Evolutionary conservation across 2,113 vertebrate genomes (phyloP), one percentile per base, ranked within the genome.

Genomic region (Sisor rabdophorus): DNA sequence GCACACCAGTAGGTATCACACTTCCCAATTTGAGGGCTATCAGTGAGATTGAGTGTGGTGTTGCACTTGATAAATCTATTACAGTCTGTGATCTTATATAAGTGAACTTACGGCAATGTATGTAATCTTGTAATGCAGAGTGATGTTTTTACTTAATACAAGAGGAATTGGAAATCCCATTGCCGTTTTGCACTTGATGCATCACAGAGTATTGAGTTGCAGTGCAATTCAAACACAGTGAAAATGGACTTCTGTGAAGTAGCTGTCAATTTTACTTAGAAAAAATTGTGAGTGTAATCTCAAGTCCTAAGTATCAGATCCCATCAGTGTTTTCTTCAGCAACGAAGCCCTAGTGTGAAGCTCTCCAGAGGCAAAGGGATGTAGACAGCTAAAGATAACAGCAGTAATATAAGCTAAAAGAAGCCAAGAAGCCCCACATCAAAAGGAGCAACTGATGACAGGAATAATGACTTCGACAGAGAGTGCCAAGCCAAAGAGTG

Each of bases 391-490:
- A 11, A 54, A 86, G 88, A 88, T 91, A 89, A 88, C 87, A 84
- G 71, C 40, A 84, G 85, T 82, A 88, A 88, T 86, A 86, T 83
- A 85, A 84, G 85, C 86, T 88, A 87, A 89, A 89, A 85, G 87
- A 84, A 84, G 82, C 84, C 84, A 87, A 87, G 85, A 88, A 88
- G 82, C 69, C 75, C 87, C 86, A 91, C 88, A 91, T 92, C 90
- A 92, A 91, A 92, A 87, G 87, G 80, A 86, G 80, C 83, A 84
- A 90, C 88, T 91, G 89, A 92, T 91, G 90, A 91, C 90, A 91
- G 88, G 79, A 88, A 92, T 91, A 89, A 90, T 89, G 89, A 91
- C 87, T 87, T 87, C 89, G 82, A 81, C 83, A 82, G 64, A 76
- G 84, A 68, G 55, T 71, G 83, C 58, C 73, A 79, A 87, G 84